Base-by-base conservation (phyloP, 1,140 invertebrate genomes). In the Panulirus ornatus region DNA sequence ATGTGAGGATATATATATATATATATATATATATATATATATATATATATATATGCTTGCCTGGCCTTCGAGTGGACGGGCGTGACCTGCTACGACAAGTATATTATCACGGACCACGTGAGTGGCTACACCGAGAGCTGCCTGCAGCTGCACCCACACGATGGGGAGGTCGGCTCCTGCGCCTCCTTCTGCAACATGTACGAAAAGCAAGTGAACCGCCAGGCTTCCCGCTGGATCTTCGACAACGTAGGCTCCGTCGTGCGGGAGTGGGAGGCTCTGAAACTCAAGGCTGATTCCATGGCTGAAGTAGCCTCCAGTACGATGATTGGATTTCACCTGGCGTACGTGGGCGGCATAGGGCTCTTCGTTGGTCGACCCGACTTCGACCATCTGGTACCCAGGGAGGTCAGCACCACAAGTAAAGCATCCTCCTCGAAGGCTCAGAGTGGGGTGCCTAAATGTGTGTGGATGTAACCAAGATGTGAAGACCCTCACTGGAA, bases 291-390 rank as follows among this genome's bases (percentile, higher is more conserved):
- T 63, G 91, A 91, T 51, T 71, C n/a, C n/a, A 54, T 91, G 54
- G 91, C 91, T 0, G 6, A 94, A 92, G 93, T 94, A 3, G 93
- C 93, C 89, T 93, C 94, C 38, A 94, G 94, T n/a, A n/a, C n/a
- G n/a, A n/a, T n/a, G n/a, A n/a, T n/a, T n/a, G n/a, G n/a, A n/a
- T n/a, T n/a, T n/a, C n/a, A n/a, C n/a, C n/a, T n/a, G n/a, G n/a
- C n/a, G n/a, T n/a, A n/a, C n/a, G n/a, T n/a, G n/a, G n/a, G n/a
- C n/a, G n/a, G n/a, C n/a, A n/a, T n/a, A n/a, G n/a, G n/a, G n/a
- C n/a, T n/a, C n/a, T n/a, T n/a, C n/a, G n/a, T n/a, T n/a, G n/a
- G n/a, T n/a, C n/a, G n/a, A n/a, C n/a, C n/a, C n/a, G n/a, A n/a
- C n/a, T n/a, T n/a, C n/a, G n/a, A n/a, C n/a, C n/a, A n/a, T n/a